Conservation (phyloP, 1,140 invertebrate species). For the Musca vetustissima region DNA sequence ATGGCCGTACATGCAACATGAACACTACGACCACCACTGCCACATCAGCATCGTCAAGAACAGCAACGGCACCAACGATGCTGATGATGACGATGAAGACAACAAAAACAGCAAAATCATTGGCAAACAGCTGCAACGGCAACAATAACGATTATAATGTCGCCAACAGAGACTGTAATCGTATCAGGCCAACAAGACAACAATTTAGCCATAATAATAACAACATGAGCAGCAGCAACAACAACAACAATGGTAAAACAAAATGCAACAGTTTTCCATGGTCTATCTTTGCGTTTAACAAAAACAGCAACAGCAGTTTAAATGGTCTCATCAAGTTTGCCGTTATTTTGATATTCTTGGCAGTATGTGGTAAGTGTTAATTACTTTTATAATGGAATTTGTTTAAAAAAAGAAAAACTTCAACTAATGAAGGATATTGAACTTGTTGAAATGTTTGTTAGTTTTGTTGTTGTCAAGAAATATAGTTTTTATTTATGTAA, state of each 20-base stretch:
- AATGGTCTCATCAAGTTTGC: slow-evolving; percentile 5
- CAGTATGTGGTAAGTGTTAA: slow-evolving; percentile 22
- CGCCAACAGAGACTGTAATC: too few relatives aligned
- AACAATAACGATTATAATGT: neutral
- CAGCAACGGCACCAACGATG: too few relatives aligned
- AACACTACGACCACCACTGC: neutral
- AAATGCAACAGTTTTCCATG: neutral
- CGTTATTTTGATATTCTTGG: slow-evolving; percentile 23
- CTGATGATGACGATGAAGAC: too few relatives aligned
- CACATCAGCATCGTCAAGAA: neutral
- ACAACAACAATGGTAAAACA: neutral
- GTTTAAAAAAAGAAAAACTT: too few relatives aligned
- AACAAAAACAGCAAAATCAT: slow-evolving; percentile 11
- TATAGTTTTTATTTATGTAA: too few relatives aligned
- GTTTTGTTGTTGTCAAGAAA: too few relatives aligned
- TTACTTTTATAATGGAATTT: neutral
- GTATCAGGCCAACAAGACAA: neutral
- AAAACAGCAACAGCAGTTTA: slow-evolving; percentile 22
- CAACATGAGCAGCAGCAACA: neutral
- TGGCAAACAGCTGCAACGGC: slow-evolving; percentile 4
- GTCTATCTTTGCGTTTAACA: neutral
- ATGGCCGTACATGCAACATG: neutral
- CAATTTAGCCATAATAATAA: slow-evolving; percentile 3
- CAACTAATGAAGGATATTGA: too few relatives aligned
- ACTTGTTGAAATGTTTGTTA: too few relatives aligned